Conservation (phyloP, 2,888 invertebrate species). For the Drosophila pseudotalamancana region DNA sequence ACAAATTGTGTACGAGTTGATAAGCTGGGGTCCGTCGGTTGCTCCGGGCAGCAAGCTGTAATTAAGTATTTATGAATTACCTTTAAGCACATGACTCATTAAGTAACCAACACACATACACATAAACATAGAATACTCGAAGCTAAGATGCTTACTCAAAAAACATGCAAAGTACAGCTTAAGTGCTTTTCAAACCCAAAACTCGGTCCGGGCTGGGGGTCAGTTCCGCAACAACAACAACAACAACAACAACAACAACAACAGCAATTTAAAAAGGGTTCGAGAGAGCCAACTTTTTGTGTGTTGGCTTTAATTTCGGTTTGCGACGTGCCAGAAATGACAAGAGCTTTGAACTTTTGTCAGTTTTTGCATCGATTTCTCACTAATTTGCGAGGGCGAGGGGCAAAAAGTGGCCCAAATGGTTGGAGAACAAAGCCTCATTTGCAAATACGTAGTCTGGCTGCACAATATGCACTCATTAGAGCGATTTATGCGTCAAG, state of each 20-base stretch:
- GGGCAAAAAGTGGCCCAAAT: not conserved
- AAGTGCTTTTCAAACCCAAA: constrained; percentile 45
- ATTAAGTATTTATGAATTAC: constrained; percentile 58
- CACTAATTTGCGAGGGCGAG: constrained; percentile 8
- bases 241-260: not conserved
- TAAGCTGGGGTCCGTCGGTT: constrained; percentile 78
- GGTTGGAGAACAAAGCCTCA: constrained; percentile 46
- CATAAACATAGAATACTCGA: not conserved
- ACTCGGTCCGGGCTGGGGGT: constrained; percentile 11
- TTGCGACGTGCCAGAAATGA: constrained; percentile 21
- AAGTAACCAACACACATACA: constrained; percentile 26
- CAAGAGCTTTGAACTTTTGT: constrained; percentile 1
- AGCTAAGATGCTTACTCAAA: constrained; percentile 52
- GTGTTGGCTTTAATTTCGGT: constrained; percentile 21
- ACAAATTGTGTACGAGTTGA: constrained; percentile 55
- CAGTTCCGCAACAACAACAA: constrained; percentile 13
- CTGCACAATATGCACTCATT: constrained; percentile 73
- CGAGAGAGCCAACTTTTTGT: not conserved
- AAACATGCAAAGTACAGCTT: constrained; percentile 50
- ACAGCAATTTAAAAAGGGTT: constrained; percentile 25
- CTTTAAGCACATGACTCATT: constrained; percentile 39
- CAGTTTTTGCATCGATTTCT: constrained; percentile 43
- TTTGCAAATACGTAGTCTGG: constrained; percentile 39
- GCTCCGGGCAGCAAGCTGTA: constrained; percentile 35
- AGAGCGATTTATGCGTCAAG: constrained; percentile 49